phyloP scores from a whole-genome alignment of 2,888 invertebrate species.

The Epirrhoe alternata region DNA sequence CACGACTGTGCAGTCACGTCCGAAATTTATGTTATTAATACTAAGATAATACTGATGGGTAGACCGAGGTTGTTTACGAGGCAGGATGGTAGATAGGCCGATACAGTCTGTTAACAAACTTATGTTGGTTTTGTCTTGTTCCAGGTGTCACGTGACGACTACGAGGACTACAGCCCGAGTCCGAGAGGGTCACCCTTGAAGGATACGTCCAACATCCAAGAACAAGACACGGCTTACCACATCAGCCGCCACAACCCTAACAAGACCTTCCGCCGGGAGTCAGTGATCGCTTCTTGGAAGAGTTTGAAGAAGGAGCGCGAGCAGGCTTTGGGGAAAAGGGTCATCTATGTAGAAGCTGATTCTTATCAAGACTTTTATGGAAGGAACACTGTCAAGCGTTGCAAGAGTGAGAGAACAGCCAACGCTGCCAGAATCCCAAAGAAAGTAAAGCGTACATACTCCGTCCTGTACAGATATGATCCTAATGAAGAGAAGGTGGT shows the following conservation, averaged over 20 bases:
- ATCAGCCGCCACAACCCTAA: slow-evolving; percentile 82
- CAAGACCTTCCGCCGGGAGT: slow-evolving; percentile 79
- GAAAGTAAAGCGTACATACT: slow-evolving; percentile 79
- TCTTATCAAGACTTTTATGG: slow-evolving; percentile 78
- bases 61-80: slow-evolving; percentile 49
- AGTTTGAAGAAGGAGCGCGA: slow-evolving; percentile 81
- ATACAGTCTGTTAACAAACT: slow-evolving; percentile 44
- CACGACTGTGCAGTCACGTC: slow-evolving; percentile 48
- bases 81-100: slow-evolving; percentile 37
- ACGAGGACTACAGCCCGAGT: slow-evolving; percentile 77
- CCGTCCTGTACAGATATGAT: slow-evolving; percentile 78
- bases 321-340: slow-evolving; percentile 75
- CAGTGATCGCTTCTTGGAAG: slow-evolving; percentile 82
- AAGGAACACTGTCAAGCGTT: slow-evolving; percentile 76
- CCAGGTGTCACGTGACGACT: slow-evolving; percentile 81
- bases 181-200: slow-evolving; percentile 77
- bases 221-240: slow-evolving; percentile 67
- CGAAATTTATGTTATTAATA: slow-evolving; percentile 65
- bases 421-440: slow-evolving; percentile 65
- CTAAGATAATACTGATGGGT: slow-evolving; percentile 63
- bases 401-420: slow-evolving; percentile 76
- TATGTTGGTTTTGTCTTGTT: slow-evolving; percentile 55
- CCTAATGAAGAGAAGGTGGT: slow-evolving; percentile 77
- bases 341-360: slow-evolving; percentile 76
- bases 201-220: slow-evolving; percentile 78